A percentile compares a stretch with the other conserved stretches of the same genome.
Conservation (phyloP, 2,888 invertebrate species). For the Limnephilus auricula region DNA sequence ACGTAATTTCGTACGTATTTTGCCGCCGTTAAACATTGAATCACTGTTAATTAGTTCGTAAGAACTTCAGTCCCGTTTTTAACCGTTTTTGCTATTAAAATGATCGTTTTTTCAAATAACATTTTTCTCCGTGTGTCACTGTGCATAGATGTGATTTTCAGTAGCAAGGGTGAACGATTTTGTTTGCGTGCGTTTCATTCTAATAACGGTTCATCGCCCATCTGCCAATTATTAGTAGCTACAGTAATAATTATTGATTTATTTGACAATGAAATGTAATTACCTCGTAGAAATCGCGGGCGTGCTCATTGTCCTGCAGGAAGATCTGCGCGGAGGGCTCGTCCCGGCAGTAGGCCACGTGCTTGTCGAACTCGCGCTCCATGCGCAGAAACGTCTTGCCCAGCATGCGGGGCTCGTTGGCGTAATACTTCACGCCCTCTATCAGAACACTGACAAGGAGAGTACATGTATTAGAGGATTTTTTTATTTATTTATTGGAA, state of each 20-base stretch:
- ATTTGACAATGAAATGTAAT: constrained; percentile 67
- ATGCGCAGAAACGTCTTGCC: constrained; percentile 93
- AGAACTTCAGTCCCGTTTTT: no score
- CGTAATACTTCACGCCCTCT: constrained; percentile 95
- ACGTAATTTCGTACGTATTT: no score
- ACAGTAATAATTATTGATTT: constrained; percentile 52
- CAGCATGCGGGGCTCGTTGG: constrained; percentile 91
- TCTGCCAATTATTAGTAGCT: neutral
- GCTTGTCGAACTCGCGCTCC: constrained; percentile 96
- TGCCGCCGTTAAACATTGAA: no score
- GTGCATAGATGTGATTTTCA: no score
- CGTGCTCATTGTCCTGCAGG: constrained; percentile 82
- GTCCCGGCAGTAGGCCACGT: constrained; percentile 92
- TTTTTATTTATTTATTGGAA: no score
- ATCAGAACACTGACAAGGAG: constrained; percentile 84
- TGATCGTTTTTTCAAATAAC: no score
- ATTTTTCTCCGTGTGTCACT: no score
- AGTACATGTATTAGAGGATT: neutral
- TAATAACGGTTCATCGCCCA: no score
- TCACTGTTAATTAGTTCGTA: no score
- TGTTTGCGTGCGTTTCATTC: no score
- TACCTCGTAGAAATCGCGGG: constrained; percentile 90
- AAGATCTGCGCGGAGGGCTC: constrained; percentile 90
- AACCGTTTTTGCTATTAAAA: no score
- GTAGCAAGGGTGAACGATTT: no score